Percentiles rank a stretch among this genome's conserved stretches.
These are phyloP conservation scores for Torymus aiolomorphi DNA, from an alignment of 2,888 invertebrate genomes.

Conservation along the genomic window DNA sequence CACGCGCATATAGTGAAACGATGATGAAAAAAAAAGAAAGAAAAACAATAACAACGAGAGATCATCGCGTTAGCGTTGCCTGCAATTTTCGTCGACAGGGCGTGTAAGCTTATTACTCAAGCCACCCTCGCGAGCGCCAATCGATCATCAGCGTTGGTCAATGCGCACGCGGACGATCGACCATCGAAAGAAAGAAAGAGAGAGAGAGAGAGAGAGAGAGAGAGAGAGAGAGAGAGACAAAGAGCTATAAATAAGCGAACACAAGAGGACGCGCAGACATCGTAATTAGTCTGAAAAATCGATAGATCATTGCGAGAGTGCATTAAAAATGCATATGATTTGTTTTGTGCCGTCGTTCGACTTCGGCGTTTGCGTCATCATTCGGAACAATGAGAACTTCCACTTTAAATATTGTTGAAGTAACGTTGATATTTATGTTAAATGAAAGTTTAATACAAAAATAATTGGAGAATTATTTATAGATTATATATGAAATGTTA, in stretches of 20 bases:
- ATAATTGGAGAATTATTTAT: too few relatives aligned
- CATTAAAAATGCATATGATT: neutral
- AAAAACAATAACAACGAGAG: too few relatives aligned
- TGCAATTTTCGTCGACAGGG: constrained; percentile 13
- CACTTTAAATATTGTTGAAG: too few relatives aligned
- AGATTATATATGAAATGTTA: too few relatives aligned
- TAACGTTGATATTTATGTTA: too few relatives aligned
- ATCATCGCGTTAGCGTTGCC: neutral
- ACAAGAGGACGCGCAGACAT: neutral
- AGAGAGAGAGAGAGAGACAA: constrained; percentile 25
- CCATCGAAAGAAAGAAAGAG: neutral
- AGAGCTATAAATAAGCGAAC: constrained; percentile 34
- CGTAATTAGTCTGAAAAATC: constrained; percentile 36
- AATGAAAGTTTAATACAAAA: too few relatives aligned
- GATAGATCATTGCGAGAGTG: neutral
- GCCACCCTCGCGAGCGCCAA: too few relatives aligned
- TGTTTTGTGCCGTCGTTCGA: too few relatives aligned
- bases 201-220: constrained; percentile 15
- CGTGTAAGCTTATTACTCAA: neutral
- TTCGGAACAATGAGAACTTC: too few relatives aligned
- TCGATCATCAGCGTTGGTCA: too few relatives aligned
- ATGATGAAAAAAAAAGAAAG: neutral
- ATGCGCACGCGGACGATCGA: constrained; percentile 5
- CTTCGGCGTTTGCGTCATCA: too few relatives aligned
- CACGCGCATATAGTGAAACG: neutral